Percentiles rank a stretch among this genome's conserved stretches.
These are phyloP conservation scores for Pteromalus puparum DNA, from an alignment of 1,140 invertebrate species.

Conservation along the genomic window DNA sequence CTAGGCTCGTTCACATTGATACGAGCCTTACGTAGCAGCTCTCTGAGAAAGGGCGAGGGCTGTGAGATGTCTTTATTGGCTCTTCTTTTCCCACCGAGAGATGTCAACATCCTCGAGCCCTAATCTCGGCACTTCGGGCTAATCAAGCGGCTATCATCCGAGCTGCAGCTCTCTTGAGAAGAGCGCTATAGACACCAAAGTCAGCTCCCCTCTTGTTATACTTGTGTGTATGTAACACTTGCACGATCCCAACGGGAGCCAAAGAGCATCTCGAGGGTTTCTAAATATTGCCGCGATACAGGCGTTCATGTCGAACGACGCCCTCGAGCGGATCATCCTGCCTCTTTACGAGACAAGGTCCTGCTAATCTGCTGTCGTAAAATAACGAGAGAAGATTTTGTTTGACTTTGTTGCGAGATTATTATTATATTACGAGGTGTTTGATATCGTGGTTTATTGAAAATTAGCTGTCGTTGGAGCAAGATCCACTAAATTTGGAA, in stretches of 20 bases:
- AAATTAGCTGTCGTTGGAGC: too few relatives aligned
- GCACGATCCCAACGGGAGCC: slow-evolving; percentile 58
- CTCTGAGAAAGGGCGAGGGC: too few relatives aligned
- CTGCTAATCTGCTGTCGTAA: background rate
- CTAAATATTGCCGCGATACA: slow-evolving; percentile 67
- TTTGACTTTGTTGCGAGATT: too few relatives aligned
- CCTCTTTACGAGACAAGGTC: slow-evolving; percentile 38
- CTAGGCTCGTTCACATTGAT: too few relatives aligned
- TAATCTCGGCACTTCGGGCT: slow-evolving; percentile 51
- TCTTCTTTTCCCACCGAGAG: slow-evolving; percentile 48
- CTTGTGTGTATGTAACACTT: background rate
- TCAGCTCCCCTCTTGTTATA: slow-evolving; percentile 16
- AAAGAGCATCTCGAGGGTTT: slow-evolving; percentile 63
- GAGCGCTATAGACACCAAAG: slow-evolving; percentile 3
- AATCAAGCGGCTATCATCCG: slow-evolving; percentile 53
- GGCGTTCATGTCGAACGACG: slow-evolving; percentile 62
- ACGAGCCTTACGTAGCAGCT: too few relatives aligned
- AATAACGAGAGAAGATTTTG: background rate
- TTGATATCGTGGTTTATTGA: too few relatives aligned
- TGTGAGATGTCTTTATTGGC: background rate
- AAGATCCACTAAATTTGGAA: too few relatives aligned
- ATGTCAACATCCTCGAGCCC: slow-evolving; percentile 44
- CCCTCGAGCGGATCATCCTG: slow-evolving; percentile 57
- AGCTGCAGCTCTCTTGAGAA: slow-evolving; percentile 46
- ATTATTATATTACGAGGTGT: too few relatives aligned